These are phyloP conservation scores for Macrotis lagotis DNA, from an alignment of 2,113 vertebrate species.

Conservation along the genomic window DNA sequence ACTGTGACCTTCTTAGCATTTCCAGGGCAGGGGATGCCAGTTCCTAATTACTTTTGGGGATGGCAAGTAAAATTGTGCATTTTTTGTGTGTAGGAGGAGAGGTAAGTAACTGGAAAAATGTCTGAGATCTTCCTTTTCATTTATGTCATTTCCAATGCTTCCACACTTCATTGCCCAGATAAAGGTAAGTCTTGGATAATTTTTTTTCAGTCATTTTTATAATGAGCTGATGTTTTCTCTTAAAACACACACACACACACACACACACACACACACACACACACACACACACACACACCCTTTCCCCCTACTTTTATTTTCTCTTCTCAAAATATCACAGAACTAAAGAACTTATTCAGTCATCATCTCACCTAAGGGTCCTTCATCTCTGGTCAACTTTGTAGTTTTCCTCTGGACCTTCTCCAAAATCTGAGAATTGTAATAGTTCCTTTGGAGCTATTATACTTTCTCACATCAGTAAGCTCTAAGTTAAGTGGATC, in stretches of 20 bases:
- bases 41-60: slow-evolving; percentile 48
- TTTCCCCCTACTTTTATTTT: slow-evolving; percentile 6
- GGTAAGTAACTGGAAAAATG: slow-evolving; percentile 31
- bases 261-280: background rate
- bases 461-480: background rate
- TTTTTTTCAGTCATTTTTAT: slow-evolving; percentile 27
- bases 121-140: slow-evolving; percentile 11
- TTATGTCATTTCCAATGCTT: slow-evolving; percentile 18
- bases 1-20: slow-evolving; percentile 48
- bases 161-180: slow-evolving; percentile 13
- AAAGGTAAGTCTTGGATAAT: slow-evolving; percentile 45
- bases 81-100: slow-evolving; percentile 27
- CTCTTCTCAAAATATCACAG: slow-evolving; percentile 13
- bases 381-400: background rate
- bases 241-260: background rate
- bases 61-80: slow-evolving; percentile 12
- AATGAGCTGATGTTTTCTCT: background rate
- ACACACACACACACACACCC: background rate
- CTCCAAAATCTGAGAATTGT: slow-evolving; percentile 35
- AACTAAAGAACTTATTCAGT: background rate
- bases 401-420: slow-evolving; percentile 37
- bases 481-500: slow-evolving; percentile 19
- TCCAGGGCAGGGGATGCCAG: slow-evolving; percentile 45
- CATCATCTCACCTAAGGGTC: slow-evolving; percentile 1
- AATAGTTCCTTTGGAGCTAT: slow-evolving; percentile 5